Evolutionary conservation across 2,888 invertebrate species (phyloP).

Genomic region (Abscondita cerata): DNA sequence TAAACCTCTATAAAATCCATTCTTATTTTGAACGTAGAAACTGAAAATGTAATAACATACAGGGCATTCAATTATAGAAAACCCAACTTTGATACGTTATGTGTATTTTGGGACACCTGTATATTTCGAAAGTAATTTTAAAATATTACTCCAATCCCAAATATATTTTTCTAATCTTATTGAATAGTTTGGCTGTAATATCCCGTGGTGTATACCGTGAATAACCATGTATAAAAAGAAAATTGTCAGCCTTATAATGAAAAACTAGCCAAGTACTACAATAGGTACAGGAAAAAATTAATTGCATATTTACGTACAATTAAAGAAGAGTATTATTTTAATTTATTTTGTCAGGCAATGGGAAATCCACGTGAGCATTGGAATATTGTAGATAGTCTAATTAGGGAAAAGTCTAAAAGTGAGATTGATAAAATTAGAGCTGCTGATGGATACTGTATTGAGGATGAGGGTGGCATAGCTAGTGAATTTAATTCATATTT

Average conservation of each 20-base stretch:
- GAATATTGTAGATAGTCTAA: not conserved
- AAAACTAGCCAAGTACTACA: not conserved
- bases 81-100: no score
- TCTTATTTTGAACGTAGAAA: no score
- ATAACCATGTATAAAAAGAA: constrained; percentile 3
- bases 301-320: not conserved
- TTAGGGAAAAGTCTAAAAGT: not conserved
- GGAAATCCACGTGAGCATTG: not conserved
- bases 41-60: no score
- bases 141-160: no score
- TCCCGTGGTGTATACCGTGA: no score
- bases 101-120: no score
- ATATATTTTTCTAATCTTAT: no score
- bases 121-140: no score
- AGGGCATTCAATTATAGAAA: no score
- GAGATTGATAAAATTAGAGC: not conserved
- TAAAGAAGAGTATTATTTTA: not conserved
- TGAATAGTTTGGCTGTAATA: no score
- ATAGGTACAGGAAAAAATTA: not conserved
- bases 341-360: not conserved
- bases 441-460: not conserved
- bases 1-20: no score
- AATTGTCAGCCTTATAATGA: not conserved
- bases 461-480: not conserved
- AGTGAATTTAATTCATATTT: not conserved